These are phyloP conservation scores for Zophobas atratus DNA, from an alignment of 1,140 invertebrate genomes.

Conservation along the genomic window DNA sequence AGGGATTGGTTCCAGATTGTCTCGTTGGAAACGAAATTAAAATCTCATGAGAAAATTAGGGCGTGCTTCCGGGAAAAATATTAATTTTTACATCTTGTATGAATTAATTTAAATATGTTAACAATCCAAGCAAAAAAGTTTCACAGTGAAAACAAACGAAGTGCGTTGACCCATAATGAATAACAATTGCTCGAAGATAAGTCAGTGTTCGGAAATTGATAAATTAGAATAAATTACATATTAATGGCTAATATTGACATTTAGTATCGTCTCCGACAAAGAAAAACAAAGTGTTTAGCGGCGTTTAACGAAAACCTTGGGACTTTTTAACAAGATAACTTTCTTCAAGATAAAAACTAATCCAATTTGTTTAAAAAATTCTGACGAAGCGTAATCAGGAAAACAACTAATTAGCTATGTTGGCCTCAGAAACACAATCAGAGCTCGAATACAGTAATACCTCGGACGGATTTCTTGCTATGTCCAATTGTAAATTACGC, in stretches of 20 bases:
- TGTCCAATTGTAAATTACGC: neutral
- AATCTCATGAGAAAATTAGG: slow-evolving; percentile 12
- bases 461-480: neutral
- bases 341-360: too few relatives aligned
- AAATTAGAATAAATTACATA: neutral
- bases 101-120: slow-evolving; percentile 12
- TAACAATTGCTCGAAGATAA: neutral
- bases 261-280: too few relatives aligned
- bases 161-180: neutral
- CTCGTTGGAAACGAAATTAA: neutral
- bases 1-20: neutral
- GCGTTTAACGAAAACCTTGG: too few relatives aligned
- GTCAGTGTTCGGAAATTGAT: neutral
- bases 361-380: too few relatives aligned
- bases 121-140: neutral
- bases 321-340: too few relatives aligned
- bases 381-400: neutral
- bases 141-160: neutral
- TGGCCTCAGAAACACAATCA: too few relatives aligned
- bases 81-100: neutral
- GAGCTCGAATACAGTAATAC: too few relatives aligned
- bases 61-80: neutral
- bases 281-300: too few relatives aligned
- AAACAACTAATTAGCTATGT: neutral
- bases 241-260: neutral